Evolutionary conservation across 2,888 invertebrate genomes (phyloP), one percentile per base, ranked within the genome.

Genomic region (Atethmia centrago): DNA sequence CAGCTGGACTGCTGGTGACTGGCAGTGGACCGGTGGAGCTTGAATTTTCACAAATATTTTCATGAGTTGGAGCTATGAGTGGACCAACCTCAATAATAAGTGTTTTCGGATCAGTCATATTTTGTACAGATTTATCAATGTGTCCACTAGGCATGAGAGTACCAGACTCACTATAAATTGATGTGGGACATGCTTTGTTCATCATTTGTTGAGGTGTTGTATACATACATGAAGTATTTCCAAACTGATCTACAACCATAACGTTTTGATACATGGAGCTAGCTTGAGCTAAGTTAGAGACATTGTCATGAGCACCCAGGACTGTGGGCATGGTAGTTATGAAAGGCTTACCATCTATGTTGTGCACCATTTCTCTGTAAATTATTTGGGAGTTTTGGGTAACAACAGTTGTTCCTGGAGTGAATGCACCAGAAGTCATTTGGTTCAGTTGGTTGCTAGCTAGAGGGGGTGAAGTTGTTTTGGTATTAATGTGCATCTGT

Each of bases 301-400:
- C 90, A 89, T 93, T 95, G 67, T 95, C 94, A 77, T 93, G 93
- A 56, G 91, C 88, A 62, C 92, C 87, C 2, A 95, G 90, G 0
- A 94, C 91, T 56, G 94, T 87, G 31, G 95, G 95, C 85, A 95
- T 92, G 79, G 90, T 93, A 63, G 95, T 92, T 75, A 95, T 91
- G 79, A 94, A 95, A 21, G 93, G 92, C 83, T 96, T 96, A 28
- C 95, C 95, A 85, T 95, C 94, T 75, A 95, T 88, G 79, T 93
- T 96, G 73, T 95, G 95, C 9, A 96, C 94, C 94, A 95, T 95
- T 88, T 96, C 96, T 84, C 95, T 92, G 85, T 96, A 96, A 80
- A 96, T 94, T 72, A 96, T 95, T 85, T 96, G 96, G 28, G 96
- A 95, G 79, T 95, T 96, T 82, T 96, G 95, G 53, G 95, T 95